phyloP scores from a whole-genome alignment of 2,113 vertebrate species.

The Nothocercus julius region DNA sequence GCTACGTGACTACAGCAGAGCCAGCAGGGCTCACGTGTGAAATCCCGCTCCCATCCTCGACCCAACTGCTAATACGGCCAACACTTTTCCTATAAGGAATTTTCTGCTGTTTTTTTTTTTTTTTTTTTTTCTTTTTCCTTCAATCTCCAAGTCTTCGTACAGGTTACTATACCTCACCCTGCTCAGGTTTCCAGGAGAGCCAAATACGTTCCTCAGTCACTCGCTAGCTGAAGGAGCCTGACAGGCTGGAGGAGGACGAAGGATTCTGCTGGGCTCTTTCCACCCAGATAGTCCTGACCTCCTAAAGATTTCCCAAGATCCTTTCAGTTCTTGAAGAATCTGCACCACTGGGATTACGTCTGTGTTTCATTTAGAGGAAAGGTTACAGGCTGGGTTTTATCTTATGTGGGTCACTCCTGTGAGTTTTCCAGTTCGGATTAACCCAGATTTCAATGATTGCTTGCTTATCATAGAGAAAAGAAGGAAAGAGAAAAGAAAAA shows the following conservation, averaged over 20 bases:
- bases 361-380: neutral
- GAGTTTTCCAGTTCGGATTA: neutral
- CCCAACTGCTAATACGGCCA: fast-evolving
- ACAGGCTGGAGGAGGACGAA: too few relatives aligned
- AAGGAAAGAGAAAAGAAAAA: neutral
- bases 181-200: neutral
- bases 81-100: neutral
- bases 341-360: neutral
- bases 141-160: neutral
- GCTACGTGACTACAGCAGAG: neutral
- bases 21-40: neutral
- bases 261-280: neutral
- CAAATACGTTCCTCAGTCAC: too few relatives aligned
- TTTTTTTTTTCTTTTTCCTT: neutral
- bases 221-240: too few relatives aligned
- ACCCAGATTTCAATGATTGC: neutral
- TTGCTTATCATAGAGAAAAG: neutral
- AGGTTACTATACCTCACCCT: neutral
- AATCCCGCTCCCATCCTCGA: neutral
- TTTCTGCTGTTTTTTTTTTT: neutral
- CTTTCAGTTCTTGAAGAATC: neutral
- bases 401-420: neutral
- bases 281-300: neutral
- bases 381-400: neutral
- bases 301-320: neutral